Evolutionary conservation across 2,113 vertebrate genomes (phyloP).

Genomic region (Paedocypris sp.): DNA sequence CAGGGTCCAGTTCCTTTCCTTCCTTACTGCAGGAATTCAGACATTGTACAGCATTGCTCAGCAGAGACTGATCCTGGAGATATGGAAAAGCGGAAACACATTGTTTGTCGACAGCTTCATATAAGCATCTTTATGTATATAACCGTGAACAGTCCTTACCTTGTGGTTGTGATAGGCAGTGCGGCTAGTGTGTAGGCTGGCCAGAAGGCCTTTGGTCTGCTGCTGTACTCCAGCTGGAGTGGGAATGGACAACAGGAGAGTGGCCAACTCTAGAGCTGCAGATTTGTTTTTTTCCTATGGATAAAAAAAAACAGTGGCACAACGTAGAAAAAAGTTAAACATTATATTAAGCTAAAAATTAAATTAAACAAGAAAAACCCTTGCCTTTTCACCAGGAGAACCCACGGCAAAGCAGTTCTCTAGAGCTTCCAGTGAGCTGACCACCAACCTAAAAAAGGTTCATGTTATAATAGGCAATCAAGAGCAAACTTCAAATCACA

Average conservation of each 20-base stretch:
- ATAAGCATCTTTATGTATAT: not conserved
- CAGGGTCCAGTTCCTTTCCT: constrained; percentile 86
- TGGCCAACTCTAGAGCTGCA: constrained; percentile 87
- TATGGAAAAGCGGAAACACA: too few species aligned
- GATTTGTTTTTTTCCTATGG: constrained; percentile 84
- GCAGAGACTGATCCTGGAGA: constrained; percentile 83
- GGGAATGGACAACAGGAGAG: constrained; percentile 84
- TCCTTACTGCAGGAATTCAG: constrained; percentile 78
- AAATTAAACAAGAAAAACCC: constrained; percentile 10
- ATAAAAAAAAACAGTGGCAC: not conserved
- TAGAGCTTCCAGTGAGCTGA: constrained; percentile 92
- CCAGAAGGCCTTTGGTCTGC: constrained; percentile 92
- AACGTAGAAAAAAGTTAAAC: not conserved
- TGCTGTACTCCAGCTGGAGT: constrained; percentile 91
- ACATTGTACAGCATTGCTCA: constrained; percentile 94
- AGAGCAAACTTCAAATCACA: constrained; percentile 14
- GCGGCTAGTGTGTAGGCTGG: constrained; percentile 91
- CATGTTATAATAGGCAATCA: constrained; percentile 15
- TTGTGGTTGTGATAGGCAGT: constrained; percentile 97
- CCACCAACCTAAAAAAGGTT: constrained; percentile 74
- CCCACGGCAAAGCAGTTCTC: constrained; percentile 96
- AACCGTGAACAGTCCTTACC: constrained; percentile 49
- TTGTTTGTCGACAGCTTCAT: too few species aligned
- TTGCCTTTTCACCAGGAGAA: constrained; percentile 88
- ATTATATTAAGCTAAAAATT: not conserved